phyloP scores from a whole-genome alignment of 1,140 invertebrate species.

The Asbolus verrucosus region DNA sequence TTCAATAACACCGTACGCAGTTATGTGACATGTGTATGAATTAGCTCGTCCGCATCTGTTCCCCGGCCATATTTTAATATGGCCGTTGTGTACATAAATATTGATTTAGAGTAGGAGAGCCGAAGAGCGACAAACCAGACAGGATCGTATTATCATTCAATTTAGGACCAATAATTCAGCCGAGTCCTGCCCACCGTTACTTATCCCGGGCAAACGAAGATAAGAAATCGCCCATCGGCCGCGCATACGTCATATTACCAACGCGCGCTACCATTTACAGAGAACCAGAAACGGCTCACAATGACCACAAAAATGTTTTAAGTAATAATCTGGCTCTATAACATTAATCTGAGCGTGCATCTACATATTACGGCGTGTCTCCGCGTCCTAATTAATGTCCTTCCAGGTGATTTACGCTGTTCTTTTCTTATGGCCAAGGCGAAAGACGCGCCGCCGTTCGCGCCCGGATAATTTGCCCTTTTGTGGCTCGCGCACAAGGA shows the following conservation, averaged over 20 bases:
- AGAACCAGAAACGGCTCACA: conserved; percentile 4
- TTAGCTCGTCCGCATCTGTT: conserved; percentile 34
- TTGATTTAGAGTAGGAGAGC: conserved; percentile 25
- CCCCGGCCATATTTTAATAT: conserved; percentile 32
- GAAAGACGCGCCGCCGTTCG: conserved; percentile 45
- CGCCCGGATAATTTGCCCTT: conserved; percentile 51
- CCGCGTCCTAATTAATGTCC: conserved; percentile 56
- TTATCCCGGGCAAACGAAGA: background rate
- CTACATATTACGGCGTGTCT: conserved; percentile 57
- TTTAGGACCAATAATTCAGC: conserved; percentile 13
- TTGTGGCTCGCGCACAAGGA: conserved; percentile 41
- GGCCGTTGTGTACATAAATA: background rate
- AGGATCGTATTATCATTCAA: conserved; percentile 17
- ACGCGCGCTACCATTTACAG: conserved; percentile 43
- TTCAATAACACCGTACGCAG: conserved; percentile 37
- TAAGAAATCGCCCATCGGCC: conserved; percentile 3
- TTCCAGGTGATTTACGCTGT: conserved; percentile 52
- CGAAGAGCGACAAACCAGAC: conserved; percentile 2
- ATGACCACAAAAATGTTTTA: conserved; percentile 48
- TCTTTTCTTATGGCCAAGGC: conserved; percentile 43
- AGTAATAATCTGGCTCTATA: conserved; percentile 54
- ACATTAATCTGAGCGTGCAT: conserved; percentile 57
- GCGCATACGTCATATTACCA: conserved; percentile 43
- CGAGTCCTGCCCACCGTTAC: background rate
- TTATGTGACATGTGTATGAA: conserved; percentile 36